phyloP scores from a whole-genome alignment of 2,797 vertebrate genomes.

The Paedocypris micromegethes region DNA sequence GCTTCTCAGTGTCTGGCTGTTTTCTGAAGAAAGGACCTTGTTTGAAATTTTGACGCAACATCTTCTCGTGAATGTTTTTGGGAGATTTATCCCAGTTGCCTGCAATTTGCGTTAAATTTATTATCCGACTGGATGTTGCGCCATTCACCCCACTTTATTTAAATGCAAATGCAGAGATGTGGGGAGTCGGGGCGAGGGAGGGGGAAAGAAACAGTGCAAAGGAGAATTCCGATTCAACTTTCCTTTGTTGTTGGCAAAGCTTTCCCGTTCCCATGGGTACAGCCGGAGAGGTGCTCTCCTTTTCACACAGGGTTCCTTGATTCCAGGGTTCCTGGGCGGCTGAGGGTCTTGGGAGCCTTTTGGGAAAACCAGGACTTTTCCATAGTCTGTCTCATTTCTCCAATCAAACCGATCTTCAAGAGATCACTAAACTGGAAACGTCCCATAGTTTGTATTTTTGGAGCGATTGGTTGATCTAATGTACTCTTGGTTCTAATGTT shows the following conservation, averaged over 20 bases:
- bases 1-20: too few relatives aligned
- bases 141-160: slow-evolving; percentile 45
- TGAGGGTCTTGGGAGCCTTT: background rate
- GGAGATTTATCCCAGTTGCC: background rate
- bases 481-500: slow-evolving; percentile 32
- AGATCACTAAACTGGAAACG: background rate
- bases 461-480: slow-evolving; percentile 17
- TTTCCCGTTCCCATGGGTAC: slow-evolving; percentile 57
- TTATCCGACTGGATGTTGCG: background rate
- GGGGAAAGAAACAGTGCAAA: slow-evolving; percentile 24
- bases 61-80: too few relatives aligned
- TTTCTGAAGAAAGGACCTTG: too few relatives aligned
- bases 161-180: slow-evolving; percentile 61
- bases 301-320: slow-evolving; percentile 52
- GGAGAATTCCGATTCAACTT: slow-evolving; percentile 52
- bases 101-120: background rate
- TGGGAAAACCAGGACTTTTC: background rate
- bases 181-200: slow-evolving; percentile 44
- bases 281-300: slow-evolving; percentile 55
- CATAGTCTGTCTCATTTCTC: too few relatives aligned
- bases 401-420: too few relatives aligned
- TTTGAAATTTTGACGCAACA: too few relatives aligned
- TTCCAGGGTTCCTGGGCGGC: background rate
- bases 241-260: slow-evolving; percentile 59
- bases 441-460: background rate